A percentile compares a stretch with the other conserved stretches of the same genome.
These are phyloP conservation scores for Orchestes rusci DNA, from an alignment of 2,888 invertebrate genomes.

Conservation along the genomic window DNA sequence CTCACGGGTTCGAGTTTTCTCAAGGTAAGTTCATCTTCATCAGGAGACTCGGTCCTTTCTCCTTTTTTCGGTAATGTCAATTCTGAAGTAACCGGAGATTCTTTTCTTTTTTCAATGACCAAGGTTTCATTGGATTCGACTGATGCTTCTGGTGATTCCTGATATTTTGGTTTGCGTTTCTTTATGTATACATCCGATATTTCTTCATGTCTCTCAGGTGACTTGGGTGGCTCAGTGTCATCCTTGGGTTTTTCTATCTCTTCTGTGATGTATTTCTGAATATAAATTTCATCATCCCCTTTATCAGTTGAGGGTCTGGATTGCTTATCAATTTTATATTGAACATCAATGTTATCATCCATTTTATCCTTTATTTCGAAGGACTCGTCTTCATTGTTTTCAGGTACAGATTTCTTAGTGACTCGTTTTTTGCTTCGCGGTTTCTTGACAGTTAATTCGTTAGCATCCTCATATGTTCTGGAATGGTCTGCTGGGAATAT, in stretches of 20 bases:
- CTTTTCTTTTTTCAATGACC: conserved; percentile 26
- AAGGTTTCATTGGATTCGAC: no score
- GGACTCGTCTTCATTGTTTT: conserved; percentile 32
- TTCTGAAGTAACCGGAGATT: conserved; percentile 38
- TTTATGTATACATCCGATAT: conserved; percentile 51
- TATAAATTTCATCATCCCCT: conserved; percentile 30
- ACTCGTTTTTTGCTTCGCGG: conserved; percentile 30
- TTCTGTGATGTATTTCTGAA: conserved; percentile 39
- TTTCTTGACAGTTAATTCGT: no score
- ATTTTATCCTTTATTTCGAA: conserved; percentile 15
- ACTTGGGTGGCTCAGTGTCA: no score
- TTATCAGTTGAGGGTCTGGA: conserved; percentile 12
- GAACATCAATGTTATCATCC: no score
- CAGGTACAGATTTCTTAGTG: conserved; percentile 18
- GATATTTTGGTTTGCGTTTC: conserved; percentile 48
- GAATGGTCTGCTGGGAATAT: no score
- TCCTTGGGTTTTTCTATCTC: no score
- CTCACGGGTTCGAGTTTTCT: conserved; percentile 65
- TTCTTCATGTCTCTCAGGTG: conserved; percentile 54
- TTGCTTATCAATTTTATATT: no score
- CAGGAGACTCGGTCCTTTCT: conserved; percentile 34
- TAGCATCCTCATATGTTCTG: no score
- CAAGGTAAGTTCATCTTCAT: conserved; percentile 63
- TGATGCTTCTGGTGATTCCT: conserved; percentile 32
- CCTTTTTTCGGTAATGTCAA: conserved; percentile 51